A percentile compares a stretch with the other conserved stretches of the same genome.
Conservation (phyloP, 1,140 invertebrate genomes). For the Aphidius ervi region DNA sequence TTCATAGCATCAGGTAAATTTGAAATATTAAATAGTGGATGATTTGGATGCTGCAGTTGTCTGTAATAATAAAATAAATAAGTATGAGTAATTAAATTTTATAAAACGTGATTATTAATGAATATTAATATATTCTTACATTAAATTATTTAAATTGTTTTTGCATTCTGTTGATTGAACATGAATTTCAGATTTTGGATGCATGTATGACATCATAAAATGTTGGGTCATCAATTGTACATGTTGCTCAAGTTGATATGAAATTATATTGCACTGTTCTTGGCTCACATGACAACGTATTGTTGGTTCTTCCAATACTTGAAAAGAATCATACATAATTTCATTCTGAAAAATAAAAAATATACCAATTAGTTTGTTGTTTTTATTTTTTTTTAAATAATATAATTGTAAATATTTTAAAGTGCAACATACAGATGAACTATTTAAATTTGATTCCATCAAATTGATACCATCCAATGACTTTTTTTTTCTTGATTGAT, state of each 20-base stretch:
- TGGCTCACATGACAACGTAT: slow-evolving; percentile 40
- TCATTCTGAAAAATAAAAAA: slow-evolving; percentile 31
- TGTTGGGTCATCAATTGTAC: slow-evolving; percentile 69
- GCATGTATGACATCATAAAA: slow-evolving; percentile 65
- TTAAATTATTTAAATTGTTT: slow-evolving; percentile 54
- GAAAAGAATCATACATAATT: slow-evolving; percentile 30
- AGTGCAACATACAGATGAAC: slow-evolving; percentile 19
- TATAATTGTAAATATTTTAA: slow-evolving; percentile 9
- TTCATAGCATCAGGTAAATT: slow-evolving; percentile 61
- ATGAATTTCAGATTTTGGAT: slow-evolving; percentile 57
- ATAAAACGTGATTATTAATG: too few relatives aligned
- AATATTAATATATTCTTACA: too few relatives aligned
- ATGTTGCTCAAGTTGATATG: slow-evolving; percentile 75
- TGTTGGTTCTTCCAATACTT: slow-evolving; percentile 45
- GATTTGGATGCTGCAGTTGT: too few relatives aligned
- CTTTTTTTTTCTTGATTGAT: too few relatives aligned
- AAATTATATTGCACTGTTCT: slow-evolving; percentile 59
- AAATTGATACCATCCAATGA: background rate
- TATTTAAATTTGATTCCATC: slow-evolving; percentile 21
- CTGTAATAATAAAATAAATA: too few relatives aligned
- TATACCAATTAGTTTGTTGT: background rate
- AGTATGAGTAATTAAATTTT: too few relatives aligned
- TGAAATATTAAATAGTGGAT: slow-evolving; percentile 56
- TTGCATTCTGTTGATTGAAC: slow-evolving; percentile 51
- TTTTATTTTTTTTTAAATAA: background rate